A percentile compares a stretch with the other conserved stretches of the same genome.
Conservation (phyloP, 2,797 vertebrate species). For the Malurus leucopterus region DNA sequence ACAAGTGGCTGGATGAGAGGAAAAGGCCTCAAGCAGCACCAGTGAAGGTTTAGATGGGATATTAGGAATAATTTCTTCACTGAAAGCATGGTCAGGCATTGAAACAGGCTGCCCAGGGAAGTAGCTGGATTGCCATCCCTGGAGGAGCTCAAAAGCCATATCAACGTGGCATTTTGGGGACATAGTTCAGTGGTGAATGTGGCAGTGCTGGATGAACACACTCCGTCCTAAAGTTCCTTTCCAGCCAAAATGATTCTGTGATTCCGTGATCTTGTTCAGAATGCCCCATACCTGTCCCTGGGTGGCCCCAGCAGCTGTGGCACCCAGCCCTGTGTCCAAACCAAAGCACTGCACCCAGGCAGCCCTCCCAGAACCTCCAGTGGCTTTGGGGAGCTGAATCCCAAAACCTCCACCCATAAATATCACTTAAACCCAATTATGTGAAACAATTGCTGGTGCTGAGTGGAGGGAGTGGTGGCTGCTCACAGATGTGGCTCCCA, state of each 20-base stretch:
- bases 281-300: not conserved
- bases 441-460: not conserved
- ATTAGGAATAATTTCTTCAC: not conserved
- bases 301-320: not conserved
- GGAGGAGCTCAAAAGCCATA: not conserved
- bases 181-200: not conserved
- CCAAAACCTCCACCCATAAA: not conserved
- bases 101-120: not conserved
- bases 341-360: not conserved
- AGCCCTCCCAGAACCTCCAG: not conserved
- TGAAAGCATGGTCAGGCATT: not conserved
- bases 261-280: not conserved
- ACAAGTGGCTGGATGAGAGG: not conserved
- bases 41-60: not conserved
- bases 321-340: not conserved
- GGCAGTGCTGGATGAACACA: not conserved
- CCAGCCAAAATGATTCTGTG: not conserved
- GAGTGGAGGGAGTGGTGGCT: not conserved
- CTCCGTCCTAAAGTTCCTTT: not conserved
- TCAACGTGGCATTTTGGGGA: not conserved
- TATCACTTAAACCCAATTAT: not conserved
- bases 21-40: not conserved
- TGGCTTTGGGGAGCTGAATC: not conserved
- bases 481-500: accelerated
- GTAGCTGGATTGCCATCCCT: not conserved